A percentile compares a stretch with the other conserved stretches of the same genome.
Evolutionary conservation across 2,113 vertebrate genomes (phyloP).

Genomic region (Tachysurus fulvidraco): DNA sequence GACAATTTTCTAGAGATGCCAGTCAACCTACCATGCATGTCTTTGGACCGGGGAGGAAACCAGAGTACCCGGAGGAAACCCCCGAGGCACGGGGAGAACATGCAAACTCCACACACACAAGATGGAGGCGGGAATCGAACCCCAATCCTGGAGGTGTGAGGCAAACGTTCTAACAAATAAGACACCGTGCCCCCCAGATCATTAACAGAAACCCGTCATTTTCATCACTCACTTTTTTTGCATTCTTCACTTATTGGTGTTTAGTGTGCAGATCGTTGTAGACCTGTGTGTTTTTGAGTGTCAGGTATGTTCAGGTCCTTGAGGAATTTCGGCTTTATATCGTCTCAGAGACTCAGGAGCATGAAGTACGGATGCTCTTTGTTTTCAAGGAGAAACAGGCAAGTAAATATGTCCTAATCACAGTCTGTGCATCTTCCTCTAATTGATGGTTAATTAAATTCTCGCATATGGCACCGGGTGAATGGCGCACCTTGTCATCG

Average conservation of each 20-base stretch:
- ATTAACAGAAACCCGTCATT: neutral
- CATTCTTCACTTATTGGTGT: neutral
- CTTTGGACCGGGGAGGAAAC: no score
- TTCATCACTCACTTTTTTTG: neutral
- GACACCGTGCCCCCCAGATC: no score
- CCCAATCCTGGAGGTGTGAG: no score
- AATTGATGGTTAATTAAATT: slow-evolving; percentile 34
- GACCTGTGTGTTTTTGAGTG: neutral
- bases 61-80: no score
- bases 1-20: no score
- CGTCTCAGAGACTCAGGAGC: neutral
- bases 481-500: slow-evolving; percentile 13
- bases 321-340: neutral
- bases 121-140: no score
- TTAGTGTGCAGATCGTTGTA: neutral
- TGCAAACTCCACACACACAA: no score
- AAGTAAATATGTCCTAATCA: slow-evolving; percentile 25
- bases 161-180: no score
- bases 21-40: no score
- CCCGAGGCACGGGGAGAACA: no score
- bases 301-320: neutral
- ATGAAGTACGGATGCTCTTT: neutral
- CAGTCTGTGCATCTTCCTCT: slow-evolving; percentile 2
- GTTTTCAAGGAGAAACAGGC: neutral
- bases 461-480: slow-evolving; percentile 9